Percentiles rank a stretch among this genome's conserved stretches.
Evolutionary conservation across 2,888 invertebrate genomes (phyloP).

Genomic region (Meteorus colon): DNA sequence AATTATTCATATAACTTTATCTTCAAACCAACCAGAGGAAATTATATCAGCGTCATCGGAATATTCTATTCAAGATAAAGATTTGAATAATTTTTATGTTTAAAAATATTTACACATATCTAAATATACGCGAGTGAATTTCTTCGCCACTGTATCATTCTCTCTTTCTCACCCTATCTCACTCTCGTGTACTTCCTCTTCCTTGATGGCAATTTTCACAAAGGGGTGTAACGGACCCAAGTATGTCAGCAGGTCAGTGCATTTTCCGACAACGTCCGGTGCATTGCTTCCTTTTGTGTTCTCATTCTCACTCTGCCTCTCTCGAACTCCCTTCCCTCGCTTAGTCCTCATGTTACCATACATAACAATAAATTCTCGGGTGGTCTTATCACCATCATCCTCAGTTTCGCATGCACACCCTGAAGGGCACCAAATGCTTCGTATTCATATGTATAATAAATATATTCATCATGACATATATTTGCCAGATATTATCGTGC

Average conservation of each 20-base stretch:
- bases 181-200: not conserved
- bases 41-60: not conserved
- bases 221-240: conserved; percentile 39
- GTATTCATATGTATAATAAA: not conserved
- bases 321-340: not conserved
- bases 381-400: not conserved
- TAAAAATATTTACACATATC: not conserved
- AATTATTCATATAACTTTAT: not conserved
- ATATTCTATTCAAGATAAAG: not conserved
- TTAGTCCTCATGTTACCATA: not conserved
- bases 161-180: not conserved
- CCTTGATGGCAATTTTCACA: conserved; percentile 29
- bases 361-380: not conserved
- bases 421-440: not conserved
- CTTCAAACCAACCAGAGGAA: not conserved
- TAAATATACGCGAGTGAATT: not conserved
- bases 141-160: not conserved
- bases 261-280: conserved; percentile 42
- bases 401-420: not conserved
- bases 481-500: not conserved
- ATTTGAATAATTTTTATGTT: not conserved
- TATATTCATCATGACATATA: not conserved
- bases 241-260: conserved; percentile 44
- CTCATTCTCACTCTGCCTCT: not conserved
- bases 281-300: conserved; percentile 27